A percentile compares a stretch with the other conserved stretches of the same genome.
Evolutionary conservation across 1,140 invertebrate genomes (phyloP).

Genomic region (Drosophila insularis): DNA sequence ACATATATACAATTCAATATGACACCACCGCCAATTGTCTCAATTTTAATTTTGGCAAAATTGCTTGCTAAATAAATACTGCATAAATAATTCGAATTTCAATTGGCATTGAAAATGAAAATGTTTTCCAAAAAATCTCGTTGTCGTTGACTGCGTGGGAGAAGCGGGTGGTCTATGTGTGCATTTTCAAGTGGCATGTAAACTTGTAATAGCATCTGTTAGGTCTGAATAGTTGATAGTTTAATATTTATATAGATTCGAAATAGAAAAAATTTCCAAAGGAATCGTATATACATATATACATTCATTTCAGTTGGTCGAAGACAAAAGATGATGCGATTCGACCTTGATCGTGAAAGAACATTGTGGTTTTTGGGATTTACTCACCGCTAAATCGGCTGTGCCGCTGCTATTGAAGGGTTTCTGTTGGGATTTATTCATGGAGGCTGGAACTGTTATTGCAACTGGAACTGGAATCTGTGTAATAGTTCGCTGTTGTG

Average conservation of each 20-base stretch:
- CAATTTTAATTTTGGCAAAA: too few species aligned
- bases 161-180: too few species aligned
- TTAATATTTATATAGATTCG: neutral
- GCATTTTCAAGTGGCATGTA: too few species aligned
- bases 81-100: too few species aligned
- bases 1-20: too few species aligned
- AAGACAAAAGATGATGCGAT: constrained; percentile 7
- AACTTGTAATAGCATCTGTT: too few species aligned
- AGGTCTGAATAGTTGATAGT: too few species aligned
- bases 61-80: too few species aligned
- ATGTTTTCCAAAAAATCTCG: too few species aligned
- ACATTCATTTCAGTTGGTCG: neutral
- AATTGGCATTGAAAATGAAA: too few species aligned
- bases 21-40: too few species aligned
- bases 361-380: neutral
- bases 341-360: constrained; percentile 13
- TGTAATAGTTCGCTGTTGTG: constrained; percentile 20
- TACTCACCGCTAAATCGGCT: constrained; percentile 71
- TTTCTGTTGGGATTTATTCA: constrained; percentile 26
- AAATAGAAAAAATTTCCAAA: neutral
- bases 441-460: constrained; percentile 18
- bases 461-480: constrained; percentile 17
- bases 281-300: neutral
- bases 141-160: too few species aligned
- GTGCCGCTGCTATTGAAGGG: constrained; percentile 53